phyloP scores from a whole-genome alignment of 2,113 vertebrate species.

The Ammodytes marinus region DNA sequence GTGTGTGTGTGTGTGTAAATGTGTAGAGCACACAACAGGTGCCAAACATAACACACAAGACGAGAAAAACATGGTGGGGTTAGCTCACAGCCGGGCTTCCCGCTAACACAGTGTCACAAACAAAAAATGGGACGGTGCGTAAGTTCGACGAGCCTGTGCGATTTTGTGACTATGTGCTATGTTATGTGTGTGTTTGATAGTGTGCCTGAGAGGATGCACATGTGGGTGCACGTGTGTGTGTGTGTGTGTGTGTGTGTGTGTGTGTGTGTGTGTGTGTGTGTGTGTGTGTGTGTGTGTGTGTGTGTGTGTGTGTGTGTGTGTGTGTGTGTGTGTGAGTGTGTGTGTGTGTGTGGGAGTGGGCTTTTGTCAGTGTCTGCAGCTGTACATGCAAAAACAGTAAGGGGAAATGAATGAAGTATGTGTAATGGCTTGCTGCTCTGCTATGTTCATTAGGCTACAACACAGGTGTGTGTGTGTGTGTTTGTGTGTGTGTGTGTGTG shows the following conservation, averaged over 20 bases:
- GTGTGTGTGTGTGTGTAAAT: constrained; percentile 35
- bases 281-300: constrained; percentile 39
- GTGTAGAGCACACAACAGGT: constrained; percentile 70
- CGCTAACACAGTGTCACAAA: constrained; percentile 79
- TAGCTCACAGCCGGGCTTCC: constrained; percentile 78
- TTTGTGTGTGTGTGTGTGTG: constrained; percentile 44
- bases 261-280: neutral
- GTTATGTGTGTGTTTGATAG: constrained; percentile 41
- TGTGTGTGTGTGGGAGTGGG: constrained; percentile 37
- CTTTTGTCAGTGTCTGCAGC: constrained; percentile 51
- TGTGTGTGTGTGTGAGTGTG: constrained; percentile 24
- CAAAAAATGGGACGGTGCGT: constrained; percentile 61
- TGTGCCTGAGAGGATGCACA: constrained; percentile 49
- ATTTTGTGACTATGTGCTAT: constrained; percentile 57
- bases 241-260: constrained; percentile 20
- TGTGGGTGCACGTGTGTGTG: constrained; percentile 27
- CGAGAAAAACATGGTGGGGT: constrained; percentile 75
- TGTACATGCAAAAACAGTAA: constrained; percentile 62
- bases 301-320: constrained; percentile 16
- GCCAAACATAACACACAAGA: constrained; percentile 81
- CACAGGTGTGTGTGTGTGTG: neutral
- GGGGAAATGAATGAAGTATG: constrained; percentile 69
- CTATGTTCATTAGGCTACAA: constrained; percentile 61
- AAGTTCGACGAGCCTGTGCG: constrained; percentile 47
- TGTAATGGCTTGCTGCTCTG: constrained; percentile 65